Evolutionary conservation across 2,113 vertebrate genomes (phyloP), one percentile per base, ranked within the genome.

Genomic region (Oryzias woworae): DNA sequence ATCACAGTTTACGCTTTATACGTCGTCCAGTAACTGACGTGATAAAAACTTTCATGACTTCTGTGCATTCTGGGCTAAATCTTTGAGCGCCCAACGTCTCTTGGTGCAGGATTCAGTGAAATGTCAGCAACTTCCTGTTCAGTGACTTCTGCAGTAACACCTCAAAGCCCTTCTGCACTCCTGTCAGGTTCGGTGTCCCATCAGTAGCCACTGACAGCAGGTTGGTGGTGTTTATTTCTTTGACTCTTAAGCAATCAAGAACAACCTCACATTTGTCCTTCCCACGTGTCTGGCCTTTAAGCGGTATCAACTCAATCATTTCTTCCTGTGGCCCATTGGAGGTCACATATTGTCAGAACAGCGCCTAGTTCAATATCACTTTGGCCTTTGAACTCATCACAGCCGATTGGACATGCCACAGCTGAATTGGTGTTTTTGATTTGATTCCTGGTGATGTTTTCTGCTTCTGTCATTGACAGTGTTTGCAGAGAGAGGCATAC

Each of bases 111-210:
- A 77, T 80, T 69, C 64, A 81, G 42, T 81, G 75, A 80, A 85
- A 72, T 0, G 54, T 63, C 42, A 75, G 49, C 50, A 72, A 17
- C 13, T 45, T 52, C 14, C 20, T 10, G 14, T 59, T 64, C 55
- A 77, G 49, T 2, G 42, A 57, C 51, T 59, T 73, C 54, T 78
- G 68, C 4, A 78, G 67, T 53, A 64, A 69, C 49, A 48, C 14
- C 57, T 83, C 66, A 78, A 80, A 85, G 7, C 77, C 75, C 61
- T 50, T 79, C 2, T 86, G 63, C 4, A 47, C 63, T 75, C 72
- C 73, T 18, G 14, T 85, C 77, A 77, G 81, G 63, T 72, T 72
- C 2, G 26, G 66, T 77, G 63, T 69, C 61, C 73, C 73, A 66
- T 82, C 73, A n/a, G 66, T 62, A 26, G 48, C 42, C 48, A 70